Conservation (phyloP, 1,140 invertebrate species). For the Gonioctena quinquepunctata region DNA sequence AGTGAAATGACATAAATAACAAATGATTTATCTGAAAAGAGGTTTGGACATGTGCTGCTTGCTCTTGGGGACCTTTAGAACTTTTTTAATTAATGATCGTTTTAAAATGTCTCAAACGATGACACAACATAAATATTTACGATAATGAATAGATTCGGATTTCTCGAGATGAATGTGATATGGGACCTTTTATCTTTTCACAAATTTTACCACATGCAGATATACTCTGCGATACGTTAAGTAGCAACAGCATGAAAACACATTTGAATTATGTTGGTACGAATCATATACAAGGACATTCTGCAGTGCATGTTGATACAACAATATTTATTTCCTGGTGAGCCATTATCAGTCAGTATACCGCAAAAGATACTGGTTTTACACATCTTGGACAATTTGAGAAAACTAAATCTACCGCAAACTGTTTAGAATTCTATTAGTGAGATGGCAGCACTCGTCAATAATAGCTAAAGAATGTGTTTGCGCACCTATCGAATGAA, state of each 20-base stretch:
- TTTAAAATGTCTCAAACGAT: conserved; percentile 25
- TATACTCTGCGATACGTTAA: background rate
- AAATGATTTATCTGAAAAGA: conserved; percentile 29
- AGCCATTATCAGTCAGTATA: too few relatives aligned
- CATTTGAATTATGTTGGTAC: background rate
- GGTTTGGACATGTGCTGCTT: conserved; percentile 18
- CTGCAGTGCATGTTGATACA: too few relatives aligned
- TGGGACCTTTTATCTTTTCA: conserved; percentile 7
- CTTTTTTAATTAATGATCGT: conserved; percentile 26
- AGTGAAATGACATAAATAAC: conserved; percentile 40
- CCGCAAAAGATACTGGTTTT: too few relatives aligned
- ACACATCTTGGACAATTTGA: too few relatives aligned
- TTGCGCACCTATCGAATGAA: too few relatives aligned
- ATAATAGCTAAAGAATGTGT: too few relatives aligned
- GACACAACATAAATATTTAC: conserved; percentile 25
- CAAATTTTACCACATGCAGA: background rate
- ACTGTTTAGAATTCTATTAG: too few relatives aligned
- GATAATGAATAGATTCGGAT: conserved; percentile 20
- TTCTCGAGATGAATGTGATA: conserved; percentile 14
- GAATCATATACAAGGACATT: background rate
- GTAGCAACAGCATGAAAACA: background rate
- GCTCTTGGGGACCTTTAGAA: conserved; percentile 16
- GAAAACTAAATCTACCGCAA: too few relatives aligned
- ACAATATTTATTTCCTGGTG: too few relatives aligned
- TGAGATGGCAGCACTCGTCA: too few relatives aligned